Conservation (phyloP, 1,140 invertebrate species). For the Zaprionus davidi region DNA sequence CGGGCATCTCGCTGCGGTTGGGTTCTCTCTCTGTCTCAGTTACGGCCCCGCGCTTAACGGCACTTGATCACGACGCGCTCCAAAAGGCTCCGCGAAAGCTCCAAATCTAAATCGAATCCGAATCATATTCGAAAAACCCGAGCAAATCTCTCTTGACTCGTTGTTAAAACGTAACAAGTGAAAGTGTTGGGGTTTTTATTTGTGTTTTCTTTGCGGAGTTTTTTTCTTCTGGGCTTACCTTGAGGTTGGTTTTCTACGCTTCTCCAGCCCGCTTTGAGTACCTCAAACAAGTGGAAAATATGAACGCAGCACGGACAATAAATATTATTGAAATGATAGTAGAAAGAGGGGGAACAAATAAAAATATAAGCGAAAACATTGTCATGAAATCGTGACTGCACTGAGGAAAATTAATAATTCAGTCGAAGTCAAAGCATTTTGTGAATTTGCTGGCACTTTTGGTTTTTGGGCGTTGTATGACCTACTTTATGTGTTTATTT, state of each 20-base stretch:
- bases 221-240: conserved; percentile 22
- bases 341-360: conserved; percentile 38
- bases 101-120: conserved; percentile 19
- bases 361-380: conserved; percentile 47
- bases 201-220: conserved; percentile 37
- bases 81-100: conserved; percentile 28
- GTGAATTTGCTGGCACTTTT: conserved; percentile 21
- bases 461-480: conserved; percentile 60
- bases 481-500: conserved; percentile 52
- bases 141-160: conserved; percentile 15
- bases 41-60: conserved; percentile 57
- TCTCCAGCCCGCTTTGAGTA: conserved; percentile 44
- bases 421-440: conserved; percentile 5
- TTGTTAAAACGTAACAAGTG: conserved; percentile 47
- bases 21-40: conserved; percentile 57
- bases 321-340: conserved; percentile 16
- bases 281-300: conserved; percentile 51
- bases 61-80: conserved; percentile 54
- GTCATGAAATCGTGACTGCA: conserved; percentile 73
- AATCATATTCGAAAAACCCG: conserved; percentile 28
- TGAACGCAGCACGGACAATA: background rate
- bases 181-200: conserved; percentile 63
- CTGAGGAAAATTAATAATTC: conserved; percentile 42
- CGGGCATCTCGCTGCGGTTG: conserved; percentile 18
- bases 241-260: conserved; percentile 22